Evolutionary conservation across 2,888 invertebrate species (phyloP), one percentile per base, ranked within the genome.

Genomic region (Drosophila koepferae): DNA sequence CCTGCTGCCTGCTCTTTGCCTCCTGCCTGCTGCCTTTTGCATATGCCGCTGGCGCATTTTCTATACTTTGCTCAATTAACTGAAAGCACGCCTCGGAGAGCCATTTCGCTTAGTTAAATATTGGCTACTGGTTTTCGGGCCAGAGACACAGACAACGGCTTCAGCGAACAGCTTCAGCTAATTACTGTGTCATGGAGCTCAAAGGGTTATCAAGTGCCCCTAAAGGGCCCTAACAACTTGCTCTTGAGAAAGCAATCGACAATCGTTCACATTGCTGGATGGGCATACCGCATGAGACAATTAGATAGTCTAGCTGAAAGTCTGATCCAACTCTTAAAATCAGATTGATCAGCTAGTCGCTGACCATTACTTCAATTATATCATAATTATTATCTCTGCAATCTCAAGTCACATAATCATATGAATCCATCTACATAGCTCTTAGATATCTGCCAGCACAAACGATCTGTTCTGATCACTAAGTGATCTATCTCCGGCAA

Each of bases 101-200:
- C 51, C 66, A 79, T 79, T 81, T 81, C 62, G 69, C 68, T 73
- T 72, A 70, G 72, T 77, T 77, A 79, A 83, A 73, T 81, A 72
- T 68, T 77, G 69, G 83, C 83, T 84, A 86, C 83, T 86, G 84
- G 83, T 81, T 69, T 83, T 54, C 46, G 41, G 28, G 23, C 23
- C 14, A 3, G 23, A 14, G 46, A 23, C 46, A 41, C 46, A 41
- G 41, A 16, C 14, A 23, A 43, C 43, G 20, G 43, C 31, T 9
- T 55, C 23, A 48, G 40, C 53, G 54, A 44, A 55, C 51, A 53
- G 36, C 61, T 63, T 31, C 43, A 36, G 60, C 66, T 63, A 74
- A 74, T 78, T 68, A 74, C 69, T 60, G 48, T 66, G 77, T 64
- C 68, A 72, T 56, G 66, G 36, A 38, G 34, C 49, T 18, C 43